phyloP scores from a whole-genome alignment of 2,113 vertebrate genomes.

The Cyprinodon variegatus region DNA sequence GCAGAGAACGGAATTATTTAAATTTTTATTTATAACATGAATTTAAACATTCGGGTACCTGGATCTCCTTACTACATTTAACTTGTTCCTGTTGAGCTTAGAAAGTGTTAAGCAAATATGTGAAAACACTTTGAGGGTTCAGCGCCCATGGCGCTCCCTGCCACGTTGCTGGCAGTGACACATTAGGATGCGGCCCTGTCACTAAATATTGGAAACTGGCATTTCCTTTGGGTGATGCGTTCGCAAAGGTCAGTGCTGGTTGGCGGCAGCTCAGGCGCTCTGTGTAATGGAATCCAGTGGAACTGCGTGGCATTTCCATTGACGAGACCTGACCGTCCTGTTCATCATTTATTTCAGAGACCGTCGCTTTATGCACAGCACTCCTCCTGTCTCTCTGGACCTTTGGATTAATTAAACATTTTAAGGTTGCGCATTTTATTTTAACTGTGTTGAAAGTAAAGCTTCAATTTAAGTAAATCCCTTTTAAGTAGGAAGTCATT shows the following conservation, averaged over 20 bases:
- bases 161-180: constrained; percentile 41
- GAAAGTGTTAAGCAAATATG: constrained; percentile 14
- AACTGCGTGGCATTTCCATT: constrained; percentile 74
- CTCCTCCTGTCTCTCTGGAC: background rate
- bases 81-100: background rate
- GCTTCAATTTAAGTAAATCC: constrained; percentile 4
- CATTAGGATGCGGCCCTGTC: constrained; percentile 67
- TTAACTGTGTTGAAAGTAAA: background rate
- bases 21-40: no score
- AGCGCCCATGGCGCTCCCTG: constrained; percentile 1
- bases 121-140: constrained; percentile 16
- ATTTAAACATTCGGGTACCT: no score
- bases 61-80: constrained; percentile 3
- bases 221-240: constrained; percentile 74
- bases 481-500: constrained; percentile 34
- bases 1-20: no score
- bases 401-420: background rate
- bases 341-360: constrained; percentile 68
- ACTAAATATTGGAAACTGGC: constrained; percentile 75
- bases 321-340: constrained; percentile 70
- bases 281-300: constrained; percentile 67
- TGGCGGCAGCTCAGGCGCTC: constrained; percentile 38
- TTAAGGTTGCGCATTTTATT: constrained; percentile 5
- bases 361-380: constrained; percentile 50
- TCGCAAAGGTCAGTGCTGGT: constrained; percentile 77